Evolutionary conservation across 2,113 vertebrate species (phyloP).

Genomic region (Pagrus major): DNA sequence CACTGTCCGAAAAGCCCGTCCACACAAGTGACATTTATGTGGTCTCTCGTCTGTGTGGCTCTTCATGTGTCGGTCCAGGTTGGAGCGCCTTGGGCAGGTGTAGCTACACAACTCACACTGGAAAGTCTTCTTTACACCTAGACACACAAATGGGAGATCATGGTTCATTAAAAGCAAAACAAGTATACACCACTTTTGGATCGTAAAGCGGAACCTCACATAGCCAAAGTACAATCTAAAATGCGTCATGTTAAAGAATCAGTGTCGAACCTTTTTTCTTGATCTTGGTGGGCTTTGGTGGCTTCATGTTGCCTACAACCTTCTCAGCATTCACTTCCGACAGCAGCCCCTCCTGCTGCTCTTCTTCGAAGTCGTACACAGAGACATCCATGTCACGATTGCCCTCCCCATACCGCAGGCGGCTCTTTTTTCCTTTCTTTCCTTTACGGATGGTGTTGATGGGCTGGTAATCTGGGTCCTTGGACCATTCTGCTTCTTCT

Average conservation of each 20-base stretch:
- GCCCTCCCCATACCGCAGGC: slow-evolving; percentile 95
- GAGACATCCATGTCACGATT: slow-evolving; percentile 98
- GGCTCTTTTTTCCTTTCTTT: slow-evolving; percentile 90
- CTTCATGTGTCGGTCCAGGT: slow-evolving; percentile 99
- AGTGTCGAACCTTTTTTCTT: slow-evolving; percentile 94
- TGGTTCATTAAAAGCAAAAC: not conserved
- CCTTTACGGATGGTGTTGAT: slow-evolving; percentile 57
- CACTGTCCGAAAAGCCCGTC: slow-evolving; percentile 96
- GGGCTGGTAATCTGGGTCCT: slow-evolving; percentile 97
- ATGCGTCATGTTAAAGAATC: not conserved
- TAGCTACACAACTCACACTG: slow-evolving; percentile 99
- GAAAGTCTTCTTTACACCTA: slow-evolving; percentile 99
- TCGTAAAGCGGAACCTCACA: not conserved
- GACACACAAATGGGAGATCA: not conserved
- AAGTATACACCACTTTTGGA: not conserved
- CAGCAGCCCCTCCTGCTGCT: slow-evolving; percentile 97
- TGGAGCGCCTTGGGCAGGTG: slow-evolving; percentile 96
- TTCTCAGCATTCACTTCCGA: slow-evolving; percentile 99
- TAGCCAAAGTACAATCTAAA: not conserved
- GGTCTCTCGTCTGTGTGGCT: slow-evolving; percentile 99
- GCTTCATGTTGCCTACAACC: slow-evolving; percentile 99
- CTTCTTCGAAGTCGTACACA: slow-evolving; percentile 98
- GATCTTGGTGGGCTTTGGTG: slow-evolving; percentile 98
- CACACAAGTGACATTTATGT: slow-evolving; percentile 98
- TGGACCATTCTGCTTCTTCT: slow-evolving; percentile 94